These are phyloP conservation scores for Marasmarcha lunaedactyla DNA, from an alignment of 2,888 invertebrate species.

Conservation along the genomic window DNA sequence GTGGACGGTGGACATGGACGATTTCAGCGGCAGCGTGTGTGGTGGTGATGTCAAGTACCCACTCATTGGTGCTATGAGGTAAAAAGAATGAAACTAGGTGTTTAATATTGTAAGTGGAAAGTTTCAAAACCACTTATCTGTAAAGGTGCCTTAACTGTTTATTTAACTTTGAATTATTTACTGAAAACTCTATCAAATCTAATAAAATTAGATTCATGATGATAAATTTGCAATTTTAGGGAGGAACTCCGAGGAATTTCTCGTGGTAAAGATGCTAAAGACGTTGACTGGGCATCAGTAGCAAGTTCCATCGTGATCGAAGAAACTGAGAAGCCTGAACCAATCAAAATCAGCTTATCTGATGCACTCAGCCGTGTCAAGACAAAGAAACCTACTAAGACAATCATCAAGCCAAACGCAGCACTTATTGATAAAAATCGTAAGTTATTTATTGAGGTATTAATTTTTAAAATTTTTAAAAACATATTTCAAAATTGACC, in stretches of 20 bases:
- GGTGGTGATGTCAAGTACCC: conserved; percentile 90
- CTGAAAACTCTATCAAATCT: too few relatives aligned
- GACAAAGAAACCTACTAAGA: conserved; percentile 77
- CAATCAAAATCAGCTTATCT: conserved; percentile 81
- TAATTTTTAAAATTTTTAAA: background rate
- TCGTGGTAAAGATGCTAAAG: conserved; percentile 84
- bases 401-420: conserved; percentile 61
- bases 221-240: too few relatives aligned
- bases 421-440: conserved; percentile 71
- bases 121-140: too few relatives aligned
- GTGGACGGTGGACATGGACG: conserved; percentile 96
- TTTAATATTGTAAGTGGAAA: too few relatives aligned
- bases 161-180: too few relatives aligned
- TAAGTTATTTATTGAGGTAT: conserved; percentile 49
- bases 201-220: too few relatives aligned
- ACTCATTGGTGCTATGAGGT: conserved; percentile 90
- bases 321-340: conserved; percentile 77
- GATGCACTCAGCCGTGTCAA: conserved; percentile 78
- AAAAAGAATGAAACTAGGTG: conserved; percentile 14
- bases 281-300: conserved; percentile 86
- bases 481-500: background rate
- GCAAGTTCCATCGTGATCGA: conserved; percentile 73
- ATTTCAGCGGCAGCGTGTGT: conserved; percentile 87
- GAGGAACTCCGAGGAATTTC: conserved; percentile 89
- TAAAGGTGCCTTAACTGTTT: too few relatives aligned